Conservation (phyloP, 1,140 invertebrate species). For the Cydia amplana region DNA sequence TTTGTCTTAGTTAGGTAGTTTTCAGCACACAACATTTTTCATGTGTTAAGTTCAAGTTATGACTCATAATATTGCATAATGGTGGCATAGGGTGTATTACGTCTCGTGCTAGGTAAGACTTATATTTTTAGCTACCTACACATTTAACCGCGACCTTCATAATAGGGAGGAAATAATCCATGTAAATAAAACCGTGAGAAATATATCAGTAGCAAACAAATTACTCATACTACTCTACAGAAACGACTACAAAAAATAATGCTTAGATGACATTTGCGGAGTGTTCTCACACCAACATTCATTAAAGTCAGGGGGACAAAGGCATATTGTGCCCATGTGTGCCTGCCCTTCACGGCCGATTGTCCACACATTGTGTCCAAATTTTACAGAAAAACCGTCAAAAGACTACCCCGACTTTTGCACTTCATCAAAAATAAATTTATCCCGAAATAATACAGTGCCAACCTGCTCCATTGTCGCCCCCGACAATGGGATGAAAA, state of each 20-base stretch:
- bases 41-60: no score
- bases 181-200: conserved; percentile 39
- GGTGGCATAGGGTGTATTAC: no score
- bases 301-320: conserved; percentile 64
- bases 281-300: conserved; percentile 64
- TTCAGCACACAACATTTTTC: no score
- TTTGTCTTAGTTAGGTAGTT: no score
- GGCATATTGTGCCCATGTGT: conserved; percentile 74
- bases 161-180: neutral
- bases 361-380: conserved; percentile 54
- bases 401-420: conserved; percentile 65
- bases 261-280: conserved; percentile 43
- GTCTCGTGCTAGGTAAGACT: no score
- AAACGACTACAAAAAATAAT: conserved; percentile 37
- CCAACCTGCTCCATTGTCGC: conserved; percentile 64
- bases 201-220: conserved; percentile 38
- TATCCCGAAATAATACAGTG: conserved; percentile 63
- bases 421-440: conserved; percentile 79
- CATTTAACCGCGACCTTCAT: neutral
- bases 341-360: conserved; percentile 61
- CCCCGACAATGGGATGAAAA: conserved; percentile 50
- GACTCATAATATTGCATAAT: no score
- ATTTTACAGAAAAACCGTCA: conserved; percentile 60
- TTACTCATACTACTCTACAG: conserved; percentile 31
- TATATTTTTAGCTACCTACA: no score